Evolutionary conservation across 2,113 vertebrate species (phyloP).

Genomic region (Holacanthus passer): DNA sequence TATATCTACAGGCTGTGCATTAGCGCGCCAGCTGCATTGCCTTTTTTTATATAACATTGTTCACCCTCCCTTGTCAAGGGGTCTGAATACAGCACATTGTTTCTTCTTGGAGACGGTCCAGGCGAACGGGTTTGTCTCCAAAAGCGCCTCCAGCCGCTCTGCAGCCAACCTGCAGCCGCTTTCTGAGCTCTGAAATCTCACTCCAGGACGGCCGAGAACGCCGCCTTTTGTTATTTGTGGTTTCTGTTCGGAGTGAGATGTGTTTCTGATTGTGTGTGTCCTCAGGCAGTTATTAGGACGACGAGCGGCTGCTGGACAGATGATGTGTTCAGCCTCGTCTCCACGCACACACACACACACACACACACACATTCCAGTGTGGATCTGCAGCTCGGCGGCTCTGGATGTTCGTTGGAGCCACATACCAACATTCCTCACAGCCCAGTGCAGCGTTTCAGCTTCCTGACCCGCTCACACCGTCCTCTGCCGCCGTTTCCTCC

Average conservation of each 20-base stretch:
- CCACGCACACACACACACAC: constrained; percentile 31
- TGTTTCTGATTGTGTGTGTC: constrained; percentile 37
- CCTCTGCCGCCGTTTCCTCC: constrained; percentile 34
- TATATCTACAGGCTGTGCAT: constrained; percentile 58
- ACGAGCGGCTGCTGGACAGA: constrained; percentile 56
- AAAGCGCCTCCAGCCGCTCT: constrained; percentile 71
- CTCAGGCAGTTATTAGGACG: constrained; percentile 57
- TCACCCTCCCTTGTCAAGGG: constrained; percentile 47
- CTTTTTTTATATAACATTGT: constrained; percentile 40
- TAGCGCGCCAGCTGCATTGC: constrained; percentile 63
- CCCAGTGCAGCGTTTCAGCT: constrained; percentile 67
- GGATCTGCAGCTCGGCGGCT: constrained; percentile 67
- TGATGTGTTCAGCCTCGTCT: constrained; percentile 41
- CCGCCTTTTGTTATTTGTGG: constrained; percentile 43
- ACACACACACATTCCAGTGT: constrained; percentile 70
- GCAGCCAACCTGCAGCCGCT: constrained; percentile 68
- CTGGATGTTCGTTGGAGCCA: constrained; percentile 65
- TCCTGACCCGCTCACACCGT: constrained; percentile 62
- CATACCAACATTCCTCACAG: constrained; percentile 77
- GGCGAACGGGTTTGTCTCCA: constrained; percentile 72
- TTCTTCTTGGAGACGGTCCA: constrained; percentile 76
- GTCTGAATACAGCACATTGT: constrained; percentile 81
- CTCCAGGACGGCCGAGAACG: constrained; percentile 51
- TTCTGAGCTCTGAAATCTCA: constrained; percentile 49
- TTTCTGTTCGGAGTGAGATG: constrained; percentile 26